Base-by-base conservation (phyloP, 2,113 vertebrate genomes). In the Strix uralensis region DNA sequence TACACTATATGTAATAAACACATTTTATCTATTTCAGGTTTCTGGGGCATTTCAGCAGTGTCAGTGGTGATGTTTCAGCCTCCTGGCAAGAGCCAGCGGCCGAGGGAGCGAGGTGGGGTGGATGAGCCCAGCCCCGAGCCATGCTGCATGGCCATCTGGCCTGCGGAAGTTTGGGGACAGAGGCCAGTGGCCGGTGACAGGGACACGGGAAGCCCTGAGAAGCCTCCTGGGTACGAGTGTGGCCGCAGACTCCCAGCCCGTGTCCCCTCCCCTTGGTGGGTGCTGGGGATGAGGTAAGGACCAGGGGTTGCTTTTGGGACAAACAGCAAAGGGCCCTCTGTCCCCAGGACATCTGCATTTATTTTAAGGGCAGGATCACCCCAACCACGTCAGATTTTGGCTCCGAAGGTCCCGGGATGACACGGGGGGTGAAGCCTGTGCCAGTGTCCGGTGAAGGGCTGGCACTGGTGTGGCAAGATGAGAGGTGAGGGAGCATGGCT, bases 121-220 rank as follows among this genome's bases (percentile, higher is more conserved):
- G 69, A 7, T 0, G 0, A 9, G 63, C 21, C 62, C 25, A 58
- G 75, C 51, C 62, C 32, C 2, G 1, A 66, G 51, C 55, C 0
- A 0, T 2, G 19, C 70, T 51, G 32, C 12, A 23, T 4, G 10
- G 26, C 27, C 18, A 18, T 57, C 23, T 34, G 63, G 40, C 38
- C 73, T 65, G 81, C 21, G 51, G 74, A 58, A 62, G 6, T 42
- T 4, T 82, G 75, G 62, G 75, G 62, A 79, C 75, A 84, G 25
- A 0, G 2, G 7, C 13, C n/a, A 13, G 86, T 20, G 52, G 19
- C 40, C 7, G 9, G 58, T 52, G 69, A 47, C 61, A 52, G 51
- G 65, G 61, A 58, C 70, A 9, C 2, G 5, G 69, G 69, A 59
- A 34, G 9, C 66, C 26, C 36, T 71, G 57, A 44, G 3, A 34